These are phyloP conservation scores for Chamaea fasciata DNA, from an alignment of 2,113 vertebrate genomes.

Conservation along the genomic window DNA sequence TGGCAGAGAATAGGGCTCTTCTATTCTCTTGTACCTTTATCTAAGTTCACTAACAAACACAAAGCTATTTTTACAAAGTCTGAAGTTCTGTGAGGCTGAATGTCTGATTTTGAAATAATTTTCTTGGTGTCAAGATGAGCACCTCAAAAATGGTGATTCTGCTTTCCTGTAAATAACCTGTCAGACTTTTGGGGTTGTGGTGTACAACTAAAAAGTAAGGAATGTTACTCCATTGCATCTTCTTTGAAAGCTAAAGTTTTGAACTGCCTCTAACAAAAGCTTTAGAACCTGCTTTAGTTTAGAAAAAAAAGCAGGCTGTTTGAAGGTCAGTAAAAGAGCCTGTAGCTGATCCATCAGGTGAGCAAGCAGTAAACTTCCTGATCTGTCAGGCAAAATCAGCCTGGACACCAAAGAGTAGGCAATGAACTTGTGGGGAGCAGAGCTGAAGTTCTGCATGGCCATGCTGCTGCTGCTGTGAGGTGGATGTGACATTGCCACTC, in stretches of 20 bases:
- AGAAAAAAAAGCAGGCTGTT: neutral
- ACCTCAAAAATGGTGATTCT: neutral
- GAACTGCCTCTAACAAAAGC: neutral
- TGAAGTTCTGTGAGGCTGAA: neutral
- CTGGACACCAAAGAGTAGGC: no score
- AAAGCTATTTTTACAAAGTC: neutral
- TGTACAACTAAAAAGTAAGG: neutral
- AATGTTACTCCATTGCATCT: neutral
- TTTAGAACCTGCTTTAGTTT: neutral
- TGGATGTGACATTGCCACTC: neutral
- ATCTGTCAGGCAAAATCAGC: no score
- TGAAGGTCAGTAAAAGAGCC: neutral
- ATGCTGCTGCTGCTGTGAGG: neutral
- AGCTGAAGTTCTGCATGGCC: neutral
- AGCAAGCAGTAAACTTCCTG: neutral
- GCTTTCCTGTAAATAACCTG: neutral
- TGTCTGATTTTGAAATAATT: neutral
- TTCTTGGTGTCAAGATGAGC: neutral
- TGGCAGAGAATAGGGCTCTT: neutral
- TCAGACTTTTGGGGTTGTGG: neutral
- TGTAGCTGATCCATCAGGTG: neutral
- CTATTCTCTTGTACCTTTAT: neutral
- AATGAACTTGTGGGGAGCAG: neutral
- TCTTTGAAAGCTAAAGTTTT: neutral
- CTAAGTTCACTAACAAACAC: neutral